These are phyloP conservation scores for Lycodopsis pacificus DNA, from an alignment of 2,797 vertebrate species.

Conservation along the genomic window DNA sequence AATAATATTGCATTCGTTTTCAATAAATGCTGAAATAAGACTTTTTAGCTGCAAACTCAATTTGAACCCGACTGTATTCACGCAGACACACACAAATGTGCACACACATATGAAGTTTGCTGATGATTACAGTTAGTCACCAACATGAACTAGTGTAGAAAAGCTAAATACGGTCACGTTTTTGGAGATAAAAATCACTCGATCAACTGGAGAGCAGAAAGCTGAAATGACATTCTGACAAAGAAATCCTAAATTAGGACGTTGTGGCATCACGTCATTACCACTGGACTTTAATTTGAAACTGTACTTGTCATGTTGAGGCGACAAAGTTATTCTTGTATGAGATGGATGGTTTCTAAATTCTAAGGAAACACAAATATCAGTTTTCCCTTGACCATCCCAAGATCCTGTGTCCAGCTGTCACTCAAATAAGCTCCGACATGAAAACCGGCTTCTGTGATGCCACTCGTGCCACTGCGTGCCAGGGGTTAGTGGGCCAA, in stretches of 20 bases:
- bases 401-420: slow-evolving; percentile 3
- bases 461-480: slow-evolving; percentile 35
- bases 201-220: slow-evolving; percentile 4
- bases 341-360: not conserved
- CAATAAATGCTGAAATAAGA: slow-evolving; percentile 29
- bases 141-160: not conserved
- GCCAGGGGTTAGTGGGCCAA: slow-evolving; percentile 63
- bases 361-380: not conserved
- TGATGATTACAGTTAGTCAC: slow-evolving; percentile 11
- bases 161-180: slow-evolving; percentile 1
- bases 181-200: slow-evolving; percentile 22
- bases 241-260: slow-evolving; percentile 27
- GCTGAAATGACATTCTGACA: slow-evolving; percentile 12
- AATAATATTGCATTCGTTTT: not conserved
- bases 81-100: not conserved
- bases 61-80: slow-evolving; percentile 40
- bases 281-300: not conserved
- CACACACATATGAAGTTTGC: slow-evolving; percentile 7
- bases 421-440: slow-evolving; percentile 31
- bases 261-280: not conserved
- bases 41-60: slow-evolving; percentile 32
- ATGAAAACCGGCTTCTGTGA: slow-evolving; percentile 25
- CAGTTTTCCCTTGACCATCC: not conserved
- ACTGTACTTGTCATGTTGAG: not conserved
- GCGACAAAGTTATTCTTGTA: not conserved